Conservation (phyloP, 2,888 invertebrate genomes). For the Aethes cnicana region DNA sequence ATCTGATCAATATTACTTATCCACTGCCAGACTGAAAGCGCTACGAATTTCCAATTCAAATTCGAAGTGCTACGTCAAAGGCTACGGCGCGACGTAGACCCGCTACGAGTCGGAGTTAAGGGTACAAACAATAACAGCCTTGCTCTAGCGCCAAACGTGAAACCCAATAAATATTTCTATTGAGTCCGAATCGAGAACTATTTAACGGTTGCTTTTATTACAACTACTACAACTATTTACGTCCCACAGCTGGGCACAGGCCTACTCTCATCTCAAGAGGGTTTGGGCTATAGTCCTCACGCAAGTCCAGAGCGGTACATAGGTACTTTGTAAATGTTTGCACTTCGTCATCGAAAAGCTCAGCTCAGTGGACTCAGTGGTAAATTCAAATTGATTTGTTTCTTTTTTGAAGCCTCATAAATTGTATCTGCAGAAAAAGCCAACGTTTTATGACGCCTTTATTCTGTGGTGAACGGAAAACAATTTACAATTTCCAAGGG, state of each 20-base stretch:
- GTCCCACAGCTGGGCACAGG: too few relatives aligned
- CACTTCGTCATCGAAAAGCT: too few relatives aligned
- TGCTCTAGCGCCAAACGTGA: conserved; percentile 3
- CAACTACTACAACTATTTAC: too few relatives aligned
- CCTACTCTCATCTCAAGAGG: too few relatives aligned
- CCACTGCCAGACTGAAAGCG: not conserved
- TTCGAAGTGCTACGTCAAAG: conserved; percentile 12
- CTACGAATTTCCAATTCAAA: conserved; percentile 6
- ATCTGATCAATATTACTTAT: too few relatives aligned
- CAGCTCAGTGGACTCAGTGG: too few relatives aligned
- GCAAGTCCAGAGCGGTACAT: too few relatives aligned
- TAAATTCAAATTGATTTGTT: too few relatives aligned
- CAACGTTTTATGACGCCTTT: conserved; percentile 30
- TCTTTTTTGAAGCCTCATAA: conserved; percentile 12
- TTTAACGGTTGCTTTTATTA: too few relatives aligned
- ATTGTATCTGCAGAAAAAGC: conserved; percentile 25
- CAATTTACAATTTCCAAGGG: conserved; percentile 49
- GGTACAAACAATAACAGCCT: conserved; percentile 14
- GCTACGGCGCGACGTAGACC: not conserved
- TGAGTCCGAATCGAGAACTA: conserved; percentile 5
- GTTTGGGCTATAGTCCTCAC: too few relatives aligned
- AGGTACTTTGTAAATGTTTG: too few relatives aligned
- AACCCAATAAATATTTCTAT: conserved; percentile 21
- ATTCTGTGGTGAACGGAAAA: conserved; percentile 37
- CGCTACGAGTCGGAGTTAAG: conserved; percentile 10